Conservation (phyloP, 2,888 invertebrate species). For the Sinhomidia bicolor region DNA sequence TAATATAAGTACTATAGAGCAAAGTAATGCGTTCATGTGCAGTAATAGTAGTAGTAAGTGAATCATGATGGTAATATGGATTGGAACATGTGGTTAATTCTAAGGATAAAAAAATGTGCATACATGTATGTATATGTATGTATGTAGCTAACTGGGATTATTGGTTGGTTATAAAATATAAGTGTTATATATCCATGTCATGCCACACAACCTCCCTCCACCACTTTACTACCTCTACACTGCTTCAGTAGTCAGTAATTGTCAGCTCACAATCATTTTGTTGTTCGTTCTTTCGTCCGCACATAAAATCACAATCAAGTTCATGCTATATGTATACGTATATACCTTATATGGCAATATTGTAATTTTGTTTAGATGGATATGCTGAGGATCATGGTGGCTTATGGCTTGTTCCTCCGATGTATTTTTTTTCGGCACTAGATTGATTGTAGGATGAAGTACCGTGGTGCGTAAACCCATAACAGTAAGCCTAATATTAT, state of each 20-base stretch:
- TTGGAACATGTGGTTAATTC: conserved; percentile 41
- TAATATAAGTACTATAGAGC: conserved; percentile 2
- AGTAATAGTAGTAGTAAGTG: too few relatives aligned
- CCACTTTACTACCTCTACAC: background rate
- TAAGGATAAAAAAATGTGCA: background rate
- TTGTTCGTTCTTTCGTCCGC: background rate
- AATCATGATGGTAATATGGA: conserved; percentile 14
- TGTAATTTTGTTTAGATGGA: background rate
- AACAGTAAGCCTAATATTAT: too few relatives aligned
- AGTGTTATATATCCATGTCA: conserved; percentile 13
- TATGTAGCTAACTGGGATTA: background rate
- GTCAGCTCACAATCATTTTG: conserved; percentile 32
- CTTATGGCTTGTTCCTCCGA: too few relatives aligned
- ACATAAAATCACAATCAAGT: conserved; percentile 32
- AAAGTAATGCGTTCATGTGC: background rate
- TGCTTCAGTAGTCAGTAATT: background rate
- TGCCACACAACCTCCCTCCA: background rate
- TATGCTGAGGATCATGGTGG: too few relatives aligned
- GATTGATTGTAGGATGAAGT: too few relatives aligned
- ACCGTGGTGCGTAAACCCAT: too few relatives aligned
- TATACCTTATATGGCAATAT: background rate
- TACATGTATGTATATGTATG: too few relatives aligned
- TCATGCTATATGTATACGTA: background rate
- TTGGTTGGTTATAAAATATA: conserved; percentile 19
- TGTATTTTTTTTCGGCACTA: too few relatives aligned